Conservation (phyloP, 2,113 vertebrate species). For the Cichladusa arquata region DNA sequence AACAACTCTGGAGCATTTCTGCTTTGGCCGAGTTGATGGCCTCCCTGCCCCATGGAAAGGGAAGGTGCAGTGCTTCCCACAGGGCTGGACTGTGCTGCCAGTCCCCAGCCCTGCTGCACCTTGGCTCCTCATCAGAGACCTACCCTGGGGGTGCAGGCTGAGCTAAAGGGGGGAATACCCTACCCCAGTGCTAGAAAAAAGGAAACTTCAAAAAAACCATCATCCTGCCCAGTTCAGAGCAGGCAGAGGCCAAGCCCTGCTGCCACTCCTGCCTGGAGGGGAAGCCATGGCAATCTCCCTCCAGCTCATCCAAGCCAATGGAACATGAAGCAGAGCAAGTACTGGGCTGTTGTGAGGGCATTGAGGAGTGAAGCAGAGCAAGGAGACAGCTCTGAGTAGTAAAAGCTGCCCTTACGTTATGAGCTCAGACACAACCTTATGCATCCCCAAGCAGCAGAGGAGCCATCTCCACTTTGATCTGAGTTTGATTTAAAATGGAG, state of each 20-base stretch:
- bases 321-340: neutral
- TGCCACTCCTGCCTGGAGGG: neutral
- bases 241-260: fast-evolving
- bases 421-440: neutral
- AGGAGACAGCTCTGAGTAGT: neutral
- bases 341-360: neutral
- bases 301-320: neutral
- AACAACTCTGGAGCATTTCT: neutral
- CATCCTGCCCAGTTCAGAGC: neutral
- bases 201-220: neutral
- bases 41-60: fast-evolving
- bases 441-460: conserved; percentile 28
- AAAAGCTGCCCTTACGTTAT: neutral
- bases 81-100: fast-evolving
- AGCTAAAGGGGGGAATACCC: neutral
- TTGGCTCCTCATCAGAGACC: fast-evolving
- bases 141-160: neutral
- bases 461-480: conserved; percentile 4
- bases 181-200: neutral
- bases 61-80: fast-evolving
- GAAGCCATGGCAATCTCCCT: neutral
- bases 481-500: conserved; percentile 16
- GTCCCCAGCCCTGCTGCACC: neutral
- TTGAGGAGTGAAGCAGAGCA: neutral
- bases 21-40: neutral